phyloP scores from a whole-genome alignment of 2,113 vertebrate genomes.

The Bos javanicus region DNA sequence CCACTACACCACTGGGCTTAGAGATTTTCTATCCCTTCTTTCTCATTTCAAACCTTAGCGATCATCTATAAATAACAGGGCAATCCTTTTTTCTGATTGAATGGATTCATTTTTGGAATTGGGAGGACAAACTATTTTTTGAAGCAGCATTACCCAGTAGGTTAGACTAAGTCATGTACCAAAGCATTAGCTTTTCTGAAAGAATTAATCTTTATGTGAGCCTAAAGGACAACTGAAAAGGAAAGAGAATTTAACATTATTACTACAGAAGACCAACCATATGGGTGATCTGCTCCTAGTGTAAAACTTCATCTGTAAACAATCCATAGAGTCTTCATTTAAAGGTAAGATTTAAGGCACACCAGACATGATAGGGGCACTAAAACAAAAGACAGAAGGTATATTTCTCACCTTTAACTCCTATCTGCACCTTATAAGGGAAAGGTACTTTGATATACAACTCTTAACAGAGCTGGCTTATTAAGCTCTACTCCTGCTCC shows the following conservation, averaged over 20 bases:
- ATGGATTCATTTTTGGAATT: constrained; percentile 76
- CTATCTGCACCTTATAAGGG: constrained; percentile 72
- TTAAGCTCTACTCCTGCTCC: constrained; percentile 31
- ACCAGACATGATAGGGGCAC: constrained; percentile 83
- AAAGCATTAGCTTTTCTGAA: constrained; percentile 66
- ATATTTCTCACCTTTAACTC: constrained; percentile 68
- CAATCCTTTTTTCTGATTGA: constrained; percentile 77
- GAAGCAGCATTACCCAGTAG: constrained; percentile 78
- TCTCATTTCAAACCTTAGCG: constrained; percentile 74
- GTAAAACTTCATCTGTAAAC: constrained; percentile 86
- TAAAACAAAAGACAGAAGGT: constrained; percentile 71
- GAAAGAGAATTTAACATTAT: constrained; percentile 80
- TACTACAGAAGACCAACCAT: constrained; percentile 81
- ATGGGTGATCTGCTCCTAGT: constrained; percentile 81
- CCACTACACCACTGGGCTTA: constrained; percentile 76
- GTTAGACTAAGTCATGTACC: constrained; percentile 75
- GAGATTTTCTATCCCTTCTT: constrained; percentile 76
- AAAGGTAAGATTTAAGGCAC: constrained; percentile 88
- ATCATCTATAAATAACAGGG: constrained; percentile 75
- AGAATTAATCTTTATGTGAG: constrained; percentile 62
- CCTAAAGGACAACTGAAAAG: constrained; percentile 68
- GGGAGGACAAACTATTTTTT: constrained; percentile 63
- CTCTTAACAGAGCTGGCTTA: constrained; percentile 61
- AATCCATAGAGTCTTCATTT: constrained; percentile 83
- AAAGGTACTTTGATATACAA: constrained; percentile 79